A percentile compares a stretch with the other conserved stretches of the same genome.
phyloP scores from a whole-genome alignment of 2,797 vertebrate genomes.

The Mastacembelus armatus region DNA sequence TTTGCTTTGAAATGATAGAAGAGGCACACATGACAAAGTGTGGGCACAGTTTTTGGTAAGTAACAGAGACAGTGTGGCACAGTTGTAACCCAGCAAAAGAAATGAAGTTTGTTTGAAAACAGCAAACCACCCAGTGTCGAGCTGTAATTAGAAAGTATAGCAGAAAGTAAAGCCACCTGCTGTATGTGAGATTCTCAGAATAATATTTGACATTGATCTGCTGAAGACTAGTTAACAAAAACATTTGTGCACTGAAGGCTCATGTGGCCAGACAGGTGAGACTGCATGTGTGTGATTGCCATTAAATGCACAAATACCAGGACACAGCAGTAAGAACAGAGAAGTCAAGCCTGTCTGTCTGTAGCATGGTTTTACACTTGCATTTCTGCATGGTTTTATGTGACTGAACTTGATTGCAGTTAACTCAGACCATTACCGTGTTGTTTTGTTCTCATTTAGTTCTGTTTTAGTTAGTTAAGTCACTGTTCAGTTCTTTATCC shows the following conservation, averaged over 20 bases:
- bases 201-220: not conserved
- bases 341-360: not conserved
- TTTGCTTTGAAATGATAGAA: constrained; percentile 99
- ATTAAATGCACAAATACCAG: too few relatives aligned
- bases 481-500: constrained; percentile 5
- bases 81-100: too few relatives aligned
- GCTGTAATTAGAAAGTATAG: too few relatives aligned
- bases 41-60: constrained; percentile 99
- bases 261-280: too few relatives aligned
- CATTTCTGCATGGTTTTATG: not conserved
- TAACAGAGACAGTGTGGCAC: not conserved
- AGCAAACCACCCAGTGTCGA: too few relatives aligned
- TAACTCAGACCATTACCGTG: not conserved
- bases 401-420: not conserved
- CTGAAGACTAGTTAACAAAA: not conserved
- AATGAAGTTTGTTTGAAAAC: too few relatives aligned
- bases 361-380: not conserved
- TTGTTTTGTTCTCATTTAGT: not conserved
- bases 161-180: not conserved
- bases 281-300: not conserved
- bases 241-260: rapidly evolving
- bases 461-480: too few relatives aligned
- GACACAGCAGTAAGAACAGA: too few relatives aligned
- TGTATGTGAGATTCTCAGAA: not conserved
- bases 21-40: constrained; percentile 99